phyloP scores from a whole-genome alignment of 2,888 invertebrate genomes.

The Sminthurides aquaticus region DNA sequence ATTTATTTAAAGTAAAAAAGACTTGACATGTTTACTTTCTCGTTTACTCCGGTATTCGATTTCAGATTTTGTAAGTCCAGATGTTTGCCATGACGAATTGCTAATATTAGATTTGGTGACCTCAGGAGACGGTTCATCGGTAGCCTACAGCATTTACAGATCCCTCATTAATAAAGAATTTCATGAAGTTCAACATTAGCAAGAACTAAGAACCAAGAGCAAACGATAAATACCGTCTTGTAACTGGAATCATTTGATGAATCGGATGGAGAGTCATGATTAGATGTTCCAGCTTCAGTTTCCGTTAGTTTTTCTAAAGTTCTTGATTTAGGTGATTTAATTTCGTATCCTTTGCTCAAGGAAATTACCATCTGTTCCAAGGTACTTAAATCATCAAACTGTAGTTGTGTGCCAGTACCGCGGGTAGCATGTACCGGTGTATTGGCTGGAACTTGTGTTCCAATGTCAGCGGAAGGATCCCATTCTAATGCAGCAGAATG shows the following conservation, averaged over 20 bases:
- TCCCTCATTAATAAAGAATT: no score
- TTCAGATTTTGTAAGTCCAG: conserved; percentile 38
- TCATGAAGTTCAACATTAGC: no score
- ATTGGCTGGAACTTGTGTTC: conserved; percentile 14
- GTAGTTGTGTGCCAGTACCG: no score
- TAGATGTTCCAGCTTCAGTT: not conserved
- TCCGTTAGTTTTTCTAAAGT: no score
- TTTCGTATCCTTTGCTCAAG: not conserved
- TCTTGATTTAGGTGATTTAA: not conserved
- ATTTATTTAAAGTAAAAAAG: conserved; percentile 19
- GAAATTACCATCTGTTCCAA: conserved; percentile 20
- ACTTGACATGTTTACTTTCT: conserved; percentile 10
- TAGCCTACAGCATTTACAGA: no score
- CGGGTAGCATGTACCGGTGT: conserved; percentile 11
- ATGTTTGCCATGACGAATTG: conserved; percentile 31
- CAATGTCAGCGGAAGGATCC: conserved; percentile 40
- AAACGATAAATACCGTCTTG: not conserved
- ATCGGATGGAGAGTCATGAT: not conserved
- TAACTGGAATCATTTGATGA: conserved; percentile 6
- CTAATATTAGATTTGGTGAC: not conserved
- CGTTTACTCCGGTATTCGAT: conserved; percentile 26
- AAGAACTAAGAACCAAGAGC: conserved; percentile 4
- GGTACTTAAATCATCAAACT: conserved; percentile 5
- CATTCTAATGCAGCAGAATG: conserved; percentile 33
- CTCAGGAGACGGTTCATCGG: conserved; percentile 7